Conservation (phyloP, 2,888 invertebrate species). For the Mesoligia furuncula region DNA sequence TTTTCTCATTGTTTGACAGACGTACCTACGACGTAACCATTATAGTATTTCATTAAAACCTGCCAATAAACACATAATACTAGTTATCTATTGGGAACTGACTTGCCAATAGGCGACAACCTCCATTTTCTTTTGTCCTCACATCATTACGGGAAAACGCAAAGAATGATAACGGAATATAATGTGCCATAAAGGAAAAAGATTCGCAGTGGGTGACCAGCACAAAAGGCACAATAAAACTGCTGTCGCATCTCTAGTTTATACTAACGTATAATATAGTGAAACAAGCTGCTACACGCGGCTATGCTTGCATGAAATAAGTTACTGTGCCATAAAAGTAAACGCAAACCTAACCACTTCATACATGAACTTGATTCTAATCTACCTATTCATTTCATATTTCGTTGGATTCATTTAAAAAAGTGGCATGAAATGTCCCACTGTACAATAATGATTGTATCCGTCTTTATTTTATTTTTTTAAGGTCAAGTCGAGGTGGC, state of each 20-base stretch:
- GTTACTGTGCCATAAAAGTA: conserved; percentile 6
- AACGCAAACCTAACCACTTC: background rate
- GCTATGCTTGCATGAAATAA: conserved; percentile 19
- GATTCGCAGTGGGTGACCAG: conserved; percentile 33
- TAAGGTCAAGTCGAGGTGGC: too few species aligned
- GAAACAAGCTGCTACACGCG: conserved; percentile 8
- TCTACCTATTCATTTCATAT: too few species aligned
- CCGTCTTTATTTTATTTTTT: too few species aligned
- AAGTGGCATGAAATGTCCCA: too few species aligned
- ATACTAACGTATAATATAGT: conserved; percentile 10
- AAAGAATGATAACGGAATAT: conserved; percentile 34
- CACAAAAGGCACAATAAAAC: conserved; percentile 48
- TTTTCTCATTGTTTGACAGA: background rate
- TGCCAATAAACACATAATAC: conserved; percentile 2
- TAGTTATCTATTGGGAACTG: background rate
- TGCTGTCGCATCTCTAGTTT: conserved; percentile 44
- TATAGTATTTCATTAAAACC: background rate
- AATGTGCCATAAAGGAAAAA: conserved; percentile 11
- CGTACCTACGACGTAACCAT: background rate
- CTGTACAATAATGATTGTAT: too few species aligned
- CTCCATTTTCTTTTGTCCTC: conserved; percentile 35
- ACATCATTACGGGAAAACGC: conserved; percentile 31
- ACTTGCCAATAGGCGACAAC: conserved; percentile 18
- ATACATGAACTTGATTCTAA: too few species aligned
- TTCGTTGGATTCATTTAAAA: too few species aligned